Conservation (phyloP, 2,888 invertebrate genomes). For the Tryphoninae sp. region DNA sequence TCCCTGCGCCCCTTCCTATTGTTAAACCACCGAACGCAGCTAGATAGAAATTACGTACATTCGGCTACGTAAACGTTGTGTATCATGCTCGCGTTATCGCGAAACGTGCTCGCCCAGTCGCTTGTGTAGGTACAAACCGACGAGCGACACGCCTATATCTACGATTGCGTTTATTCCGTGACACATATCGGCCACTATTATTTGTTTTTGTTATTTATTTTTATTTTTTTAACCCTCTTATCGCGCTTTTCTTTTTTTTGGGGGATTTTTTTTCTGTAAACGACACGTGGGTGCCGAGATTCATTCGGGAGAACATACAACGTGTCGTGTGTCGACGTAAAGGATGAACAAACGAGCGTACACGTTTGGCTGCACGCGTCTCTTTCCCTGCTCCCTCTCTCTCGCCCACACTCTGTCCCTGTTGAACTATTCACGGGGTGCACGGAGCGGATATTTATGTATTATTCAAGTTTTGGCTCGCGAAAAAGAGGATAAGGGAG, state of each 20-base stretch:
- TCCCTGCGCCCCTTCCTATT: background rate
- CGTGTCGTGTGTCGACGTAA: background rate
- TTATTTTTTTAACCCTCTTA: background rate
- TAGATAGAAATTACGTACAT: constrained; percentile 51
- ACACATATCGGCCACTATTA: background rate
- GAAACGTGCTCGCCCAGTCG: background rate
- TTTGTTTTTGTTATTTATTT: background rate
- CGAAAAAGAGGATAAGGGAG: constrained; percentile 8
- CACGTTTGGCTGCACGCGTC: constrained; percentile 26
- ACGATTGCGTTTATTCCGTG: background rate
- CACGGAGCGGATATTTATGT: constrained; percentile 57
- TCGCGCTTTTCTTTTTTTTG: background rate
- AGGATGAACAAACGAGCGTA: background rate
- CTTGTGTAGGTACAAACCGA: background rate
- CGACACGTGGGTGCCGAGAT: constrained; percentile 5
- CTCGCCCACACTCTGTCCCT: background rate
- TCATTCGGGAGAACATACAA: background rate
- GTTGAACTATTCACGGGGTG: constrained; percentile 55
- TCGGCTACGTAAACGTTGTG: constrained; percentile 28
- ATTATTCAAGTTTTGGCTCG: constrained; percentile 59
- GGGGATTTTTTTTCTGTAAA: background rate
- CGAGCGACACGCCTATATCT: background rate
- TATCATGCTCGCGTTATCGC: constrained; percentile 43
- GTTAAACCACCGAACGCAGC: constrained; percentile 9
- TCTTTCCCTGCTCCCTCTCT: background rate